Percentiles rank a stretch among this genome's conserved stretches.
Conservation (phyloP, 2,888 invertebrate species). For the Pheosia gnoma region DNA sequence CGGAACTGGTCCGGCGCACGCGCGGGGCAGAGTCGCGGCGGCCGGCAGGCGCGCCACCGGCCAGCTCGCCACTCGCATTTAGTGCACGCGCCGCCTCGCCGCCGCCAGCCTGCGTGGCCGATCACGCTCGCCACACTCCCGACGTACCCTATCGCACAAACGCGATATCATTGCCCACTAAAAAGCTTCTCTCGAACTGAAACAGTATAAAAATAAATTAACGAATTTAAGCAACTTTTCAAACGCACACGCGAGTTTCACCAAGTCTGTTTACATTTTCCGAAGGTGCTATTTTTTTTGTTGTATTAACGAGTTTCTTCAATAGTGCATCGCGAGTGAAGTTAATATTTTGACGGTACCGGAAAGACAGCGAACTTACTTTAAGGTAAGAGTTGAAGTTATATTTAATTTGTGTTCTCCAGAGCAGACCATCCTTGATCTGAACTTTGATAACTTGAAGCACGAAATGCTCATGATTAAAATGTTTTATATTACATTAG, state of each 20-base stretch:
- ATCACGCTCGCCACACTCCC: conserved; percentile 44
- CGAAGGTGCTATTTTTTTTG: conserved; percentile 52
- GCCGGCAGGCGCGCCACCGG: conserved; percentile 61
- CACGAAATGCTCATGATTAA: conserved; percentile 34
- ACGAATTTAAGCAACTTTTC: conserved; percentile 35
- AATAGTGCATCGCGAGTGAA: conserved; percentile 72
- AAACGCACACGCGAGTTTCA: conserved; percentile 51
- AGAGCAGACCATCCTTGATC: no score
- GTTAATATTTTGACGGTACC: conserved; percentile 66
- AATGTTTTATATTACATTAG: conserved; percentile 71
- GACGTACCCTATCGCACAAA: conserved; percentile 43
- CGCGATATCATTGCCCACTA: conserved; percentile 37
- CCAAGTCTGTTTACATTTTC: conserved; percentile 50
- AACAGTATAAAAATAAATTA: conserved; percentile 34
- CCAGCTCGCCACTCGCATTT: conserved; percentile 55
- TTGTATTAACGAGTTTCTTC: conserved; percentile 51
- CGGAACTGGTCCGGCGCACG: conserved; percentile 78
- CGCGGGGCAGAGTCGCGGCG: conserved; percentile 69
- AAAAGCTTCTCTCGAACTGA: conserved; percentile 17
- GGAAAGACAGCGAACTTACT: conserved; percentile 61
- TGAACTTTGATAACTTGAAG: conserved; percentile 11
- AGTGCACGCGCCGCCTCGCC: conserved; percentile 78
- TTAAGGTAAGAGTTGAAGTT: conserved; percentile 62
- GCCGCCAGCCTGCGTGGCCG: conserved; percentile 69
- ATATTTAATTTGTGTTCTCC: conserved; percentile 16